Base-by-base conservation (phyloP, 2,888 invertebrate species). In the Bimastos eiseni region DNA sequence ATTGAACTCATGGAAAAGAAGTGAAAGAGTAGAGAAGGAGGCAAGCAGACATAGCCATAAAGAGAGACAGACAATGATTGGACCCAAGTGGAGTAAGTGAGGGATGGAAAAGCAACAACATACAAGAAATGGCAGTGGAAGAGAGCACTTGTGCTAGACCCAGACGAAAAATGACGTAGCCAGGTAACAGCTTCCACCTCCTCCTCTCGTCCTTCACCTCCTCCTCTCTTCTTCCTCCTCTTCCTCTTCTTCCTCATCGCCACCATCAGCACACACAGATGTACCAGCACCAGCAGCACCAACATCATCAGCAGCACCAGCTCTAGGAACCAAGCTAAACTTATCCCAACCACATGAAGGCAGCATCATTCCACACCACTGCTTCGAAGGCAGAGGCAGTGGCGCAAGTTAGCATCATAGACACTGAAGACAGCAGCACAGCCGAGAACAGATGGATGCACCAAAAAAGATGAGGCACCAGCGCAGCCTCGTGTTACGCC, bases 291-390 rank as follows among this genome's bases (percentile, higher is more conserved):
- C 70, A n/a, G 17, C 70, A 70, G 70, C 70, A 70, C 30, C 70
- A n/a, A n/a, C n/a, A 70, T 30, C n/a, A 70, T 1, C 70, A 70
- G 17, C 70, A 70, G 70, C 70, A 70, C 6, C 70, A 70, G 70
- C 70, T 70, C 70, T n/a, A 70, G 70, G 70, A 70, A 70, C n/a
- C 70, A n/a, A n/a, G 70, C 70, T 70, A 70, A 70, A 70, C 70
- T 70, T 70, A 70, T 70, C 70, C 70, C 70, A n/a, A n/a, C n/a
- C 70, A 70, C 70, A n/a, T n/a, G 70, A 70, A 70, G 70, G 70
- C 70, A 70, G 70, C 70, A 70, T 70, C 70, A 70, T 70, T 70
- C 70, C 70, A n/a, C 70, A 70, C 70, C 70, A 70, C 70, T 70
- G 70, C 70, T 70, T 30, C n/a, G 70, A 13, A 70, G 70, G 70